Evolutionary conservation across 2,113 vertebrate genomes (phyloP).

Genomic region (Poecile atricapillus): DNA sequence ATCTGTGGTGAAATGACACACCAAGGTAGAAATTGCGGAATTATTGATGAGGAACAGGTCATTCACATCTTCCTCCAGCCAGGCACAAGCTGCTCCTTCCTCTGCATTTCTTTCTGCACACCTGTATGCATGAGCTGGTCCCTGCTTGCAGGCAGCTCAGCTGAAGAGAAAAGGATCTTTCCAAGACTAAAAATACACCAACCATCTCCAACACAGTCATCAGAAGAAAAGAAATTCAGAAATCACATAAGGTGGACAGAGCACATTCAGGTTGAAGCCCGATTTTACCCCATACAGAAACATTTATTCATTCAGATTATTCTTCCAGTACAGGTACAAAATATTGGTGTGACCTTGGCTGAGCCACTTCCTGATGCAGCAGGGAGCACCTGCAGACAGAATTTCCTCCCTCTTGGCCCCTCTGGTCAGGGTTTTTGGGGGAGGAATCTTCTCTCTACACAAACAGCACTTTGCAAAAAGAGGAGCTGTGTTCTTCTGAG

Average conservation of each 20-base stretch:
- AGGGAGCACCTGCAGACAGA: not conserved
- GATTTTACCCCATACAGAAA: not conserved
- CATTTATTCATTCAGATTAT: not conserved
- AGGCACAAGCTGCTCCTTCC: not conserved
- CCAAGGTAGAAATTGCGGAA: not conserved
- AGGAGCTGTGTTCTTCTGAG: not conserved
- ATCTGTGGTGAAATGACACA: not conserved
- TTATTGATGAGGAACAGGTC: not conserved
- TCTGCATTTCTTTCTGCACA: not conserved
- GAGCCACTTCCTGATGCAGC: not conserved
- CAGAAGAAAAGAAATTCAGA: not conserved
- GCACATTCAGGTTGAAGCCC: not conserved
- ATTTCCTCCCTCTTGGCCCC: not conserved
- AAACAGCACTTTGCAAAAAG: not conserved
- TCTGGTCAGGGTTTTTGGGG: not conserved
- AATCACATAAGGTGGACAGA: not conserved
- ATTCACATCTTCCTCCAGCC: not conserved
- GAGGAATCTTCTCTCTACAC: not conserved
- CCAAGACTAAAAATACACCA: not conserved
- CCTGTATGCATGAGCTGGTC: accelerated
- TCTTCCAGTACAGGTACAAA: not conserved
- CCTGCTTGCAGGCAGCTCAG: not conserved
- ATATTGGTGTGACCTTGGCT: not conserved
- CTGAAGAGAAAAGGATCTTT: not conserved
- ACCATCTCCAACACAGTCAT: not conserved